Percentiles rank a stretch among this genome's conserved stretches.
Evolutionary conservation across 1,140 invertebrate species (phyloP).

Genomic region (Physella acuta): DNA sequence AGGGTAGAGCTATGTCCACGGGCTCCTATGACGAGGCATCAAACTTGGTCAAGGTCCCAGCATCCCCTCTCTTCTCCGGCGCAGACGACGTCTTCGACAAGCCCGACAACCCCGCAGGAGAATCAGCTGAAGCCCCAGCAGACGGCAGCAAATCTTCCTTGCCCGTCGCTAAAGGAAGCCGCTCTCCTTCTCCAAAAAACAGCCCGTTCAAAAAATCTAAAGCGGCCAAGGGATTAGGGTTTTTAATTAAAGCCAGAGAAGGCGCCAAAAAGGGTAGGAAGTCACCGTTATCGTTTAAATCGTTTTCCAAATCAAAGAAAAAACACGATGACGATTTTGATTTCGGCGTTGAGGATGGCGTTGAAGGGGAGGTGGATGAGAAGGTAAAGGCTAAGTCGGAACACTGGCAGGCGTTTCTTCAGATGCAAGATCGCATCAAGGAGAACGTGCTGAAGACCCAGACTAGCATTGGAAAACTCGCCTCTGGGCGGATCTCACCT

Average conservation of each 20-base stretch:
- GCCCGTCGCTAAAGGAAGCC: slow-evolving; percentile 12
- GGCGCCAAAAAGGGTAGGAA: slow-evolving; percentile 32
- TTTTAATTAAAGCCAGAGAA: slow-evolving; percentile 33
- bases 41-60: slow-evolving; percentile 45
- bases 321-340: neutral
- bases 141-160: slow-evolving; percentile 2
- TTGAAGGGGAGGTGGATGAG: slow-evolving; percentile 32
- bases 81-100: slow-evolving; percentile 33
- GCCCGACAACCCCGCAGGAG: slow-evolving; percentile 8
- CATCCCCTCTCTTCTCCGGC: slow-evolving; percentile 35
- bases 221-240: slow-evolving; percentile 39
- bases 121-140: neutral
- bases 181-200: slow-evolving; percentile 21
- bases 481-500: slow-evolving; percentile 36
- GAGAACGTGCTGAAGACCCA: slow-evolving; percentile 57
- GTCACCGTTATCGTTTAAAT: slow-evolving; percentile 36
- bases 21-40: slow-evolving; percentile 54
- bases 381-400: slow-evolving; percentile 52
- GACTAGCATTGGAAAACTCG: slow-evolving; percentile 54
- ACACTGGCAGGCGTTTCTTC: slow-evolving; percentile 61
- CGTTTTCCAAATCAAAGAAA: slow-evolving; percentile 35
- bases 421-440: slow-evolving; percentile 60
- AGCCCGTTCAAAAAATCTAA: slow-evolving; percentile 32
- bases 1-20: slow-evolving; percentile 47
- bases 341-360: neutral